Percentiles rank a stretch among this genome's conserved stretches.
Conservation (phyloP, 1,140 invertebrate genomes). For the Notospermus geniculatus region DNA sequence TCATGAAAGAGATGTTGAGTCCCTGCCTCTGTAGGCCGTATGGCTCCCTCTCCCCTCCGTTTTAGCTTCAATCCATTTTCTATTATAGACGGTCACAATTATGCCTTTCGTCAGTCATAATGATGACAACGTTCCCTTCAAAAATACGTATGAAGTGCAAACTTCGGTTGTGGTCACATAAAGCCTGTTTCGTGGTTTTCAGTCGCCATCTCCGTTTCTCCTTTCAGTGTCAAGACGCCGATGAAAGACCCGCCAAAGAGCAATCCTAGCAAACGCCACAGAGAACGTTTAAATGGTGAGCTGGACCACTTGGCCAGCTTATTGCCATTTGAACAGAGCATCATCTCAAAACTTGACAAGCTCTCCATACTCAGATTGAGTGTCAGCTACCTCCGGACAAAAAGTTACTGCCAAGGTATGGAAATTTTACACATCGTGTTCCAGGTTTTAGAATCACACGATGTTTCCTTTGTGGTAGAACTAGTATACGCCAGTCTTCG, state of each 20-base stretch:
- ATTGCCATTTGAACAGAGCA: constrained; percentile 96
- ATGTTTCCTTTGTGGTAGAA: too few species aligned
- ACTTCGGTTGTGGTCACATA: too few species aligned
- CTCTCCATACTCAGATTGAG: constrained; percentile 95
- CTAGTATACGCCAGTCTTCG: too few species aligned
- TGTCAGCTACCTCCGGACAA: constrained; percentile 96
- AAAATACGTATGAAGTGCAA: too few species aligned
- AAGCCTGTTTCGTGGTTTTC: too few species aligned
- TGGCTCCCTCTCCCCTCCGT: too few species aligned
- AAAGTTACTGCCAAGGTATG: constrained; percentile 98
- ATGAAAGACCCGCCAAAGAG: constrained; percentile 97
- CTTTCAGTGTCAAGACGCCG: constrained; percentile 86
- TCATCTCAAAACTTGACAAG: constrained; percentile 95
- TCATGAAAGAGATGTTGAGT: too few species aligned
- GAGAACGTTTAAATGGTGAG: constrained; percentile 96
- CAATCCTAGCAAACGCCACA: constrained; percentile 96
- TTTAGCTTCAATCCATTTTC: too few species aligned
- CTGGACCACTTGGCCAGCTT: constrained; percentile 96
- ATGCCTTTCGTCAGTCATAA: too few species aligned
- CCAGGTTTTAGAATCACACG: not conserved
- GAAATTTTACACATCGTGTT: not conserved
- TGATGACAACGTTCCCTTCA: too few species aligned
- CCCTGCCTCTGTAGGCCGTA: too few species aligned
- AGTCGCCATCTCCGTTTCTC: constrained; percentile 26
- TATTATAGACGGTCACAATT: too few species aligned